These are phyloP conservation scores for Mesorhabditis sp. DNA, from an alignment of 2,888 invertebrate species.

Conservation along the genomic window DNA sequence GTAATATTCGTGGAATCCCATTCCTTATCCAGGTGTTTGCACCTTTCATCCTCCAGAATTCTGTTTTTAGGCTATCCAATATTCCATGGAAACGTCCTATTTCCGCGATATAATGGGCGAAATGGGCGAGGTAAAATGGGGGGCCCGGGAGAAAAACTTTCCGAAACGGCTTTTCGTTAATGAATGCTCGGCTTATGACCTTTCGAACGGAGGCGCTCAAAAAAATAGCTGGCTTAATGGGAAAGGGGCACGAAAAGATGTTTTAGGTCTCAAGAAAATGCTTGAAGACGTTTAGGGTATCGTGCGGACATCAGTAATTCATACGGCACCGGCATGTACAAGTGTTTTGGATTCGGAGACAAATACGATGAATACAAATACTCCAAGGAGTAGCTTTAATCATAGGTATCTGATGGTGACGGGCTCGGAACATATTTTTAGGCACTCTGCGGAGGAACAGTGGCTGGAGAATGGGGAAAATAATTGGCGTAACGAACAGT, in stretches of 20 bases:
- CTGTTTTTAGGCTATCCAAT: constrained; percentile 48
- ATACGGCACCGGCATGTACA: constrained; percentile 53
- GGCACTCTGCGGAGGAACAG: constrained; percentile 48
- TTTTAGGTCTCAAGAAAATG: neutral
- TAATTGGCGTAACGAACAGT: constrained; percentile 51
- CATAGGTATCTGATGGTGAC: neutral
- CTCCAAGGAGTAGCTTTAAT: neutral
- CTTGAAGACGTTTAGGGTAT: constrained; percentile 19
- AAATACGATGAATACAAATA: neutral
- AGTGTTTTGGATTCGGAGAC: constrained; percentile 46
- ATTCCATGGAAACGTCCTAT: constrained; percentile 50
- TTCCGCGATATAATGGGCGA: constrained; percentile 46
- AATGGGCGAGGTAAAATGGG: constrained; percentile 31
- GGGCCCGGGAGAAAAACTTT: no score
- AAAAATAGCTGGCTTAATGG: neutral
- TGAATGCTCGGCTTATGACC: neutral
- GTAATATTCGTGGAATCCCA: constrained; percentile 51
- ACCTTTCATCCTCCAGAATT: neutral
- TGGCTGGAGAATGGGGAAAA: constrained; percentile 46
- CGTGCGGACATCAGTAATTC: constrained; percentile 51
- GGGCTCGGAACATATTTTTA: constrained; percentile 12
- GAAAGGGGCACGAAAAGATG: constrained; percentile 38
- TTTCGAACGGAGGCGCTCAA: no score
- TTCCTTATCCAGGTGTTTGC: constrained; percentile 47
- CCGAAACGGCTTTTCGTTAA: neutral